Evolutionary conservation across 2,797 vertebrate species (phyloP).

Genomic region (Eremophila alpestris): DNA sequence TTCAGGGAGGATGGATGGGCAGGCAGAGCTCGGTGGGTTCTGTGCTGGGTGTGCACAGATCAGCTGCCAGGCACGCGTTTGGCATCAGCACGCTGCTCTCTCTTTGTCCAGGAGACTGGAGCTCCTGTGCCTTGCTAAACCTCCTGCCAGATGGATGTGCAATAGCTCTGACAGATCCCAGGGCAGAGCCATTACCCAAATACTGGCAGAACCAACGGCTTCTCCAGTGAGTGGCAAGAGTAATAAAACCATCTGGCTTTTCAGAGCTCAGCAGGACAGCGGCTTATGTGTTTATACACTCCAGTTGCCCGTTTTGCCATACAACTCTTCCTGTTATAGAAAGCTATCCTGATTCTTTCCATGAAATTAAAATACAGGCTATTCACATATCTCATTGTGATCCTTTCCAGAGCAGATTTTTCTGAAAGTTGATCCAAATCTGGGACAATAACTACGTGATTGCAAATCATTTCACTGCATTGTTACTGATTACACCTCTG

Average conservation of each 20-base stretch:
- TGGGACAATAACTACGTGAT: not conserved
- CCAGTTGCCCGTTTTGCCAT: not conserved
- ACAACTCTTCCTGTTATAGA: not conserved
- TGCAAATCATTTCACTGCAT: not conserved
- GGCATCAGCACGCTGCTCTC: not conserved
- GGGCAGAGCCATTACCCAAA: slow-evolving; percentile 36
- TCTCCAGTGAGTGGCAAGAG: not conserved
- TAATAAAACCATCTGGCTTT: slow-evolving; percentile 33
- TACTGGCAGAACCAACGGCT: not conserved
- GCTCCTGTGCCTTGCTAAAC: not conserved
- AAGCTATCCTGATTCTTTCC: not conserved
- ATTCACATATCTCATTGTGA: not conserved
- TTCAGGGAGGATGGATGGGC: not conserved
- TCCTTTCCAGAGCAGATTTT: not conserved
- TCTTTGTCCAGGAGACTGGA: not conserved
- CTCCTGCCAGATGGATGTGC: slow-evolving; percentile 19
- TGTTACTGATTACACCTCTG: not conserved
- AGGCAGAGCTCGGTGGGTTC: rapidly evolving
- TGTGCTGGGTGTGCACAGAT: rapidly evolving
- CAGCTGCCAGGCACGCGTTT: not conserved
- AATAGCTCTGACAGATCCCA: not conserved
- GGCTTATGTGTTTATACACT: not conserved
- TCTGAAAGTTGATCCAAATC: not conserved
- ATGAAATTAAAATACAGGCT: not conserved
- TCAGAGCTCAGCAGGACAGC: not conserved